Percentiles rank a stretch among this genome's conserved stretches.
Conservation (phyloP, 2,113 vertebrate genomes). For the Chauna torquata region DNA sequence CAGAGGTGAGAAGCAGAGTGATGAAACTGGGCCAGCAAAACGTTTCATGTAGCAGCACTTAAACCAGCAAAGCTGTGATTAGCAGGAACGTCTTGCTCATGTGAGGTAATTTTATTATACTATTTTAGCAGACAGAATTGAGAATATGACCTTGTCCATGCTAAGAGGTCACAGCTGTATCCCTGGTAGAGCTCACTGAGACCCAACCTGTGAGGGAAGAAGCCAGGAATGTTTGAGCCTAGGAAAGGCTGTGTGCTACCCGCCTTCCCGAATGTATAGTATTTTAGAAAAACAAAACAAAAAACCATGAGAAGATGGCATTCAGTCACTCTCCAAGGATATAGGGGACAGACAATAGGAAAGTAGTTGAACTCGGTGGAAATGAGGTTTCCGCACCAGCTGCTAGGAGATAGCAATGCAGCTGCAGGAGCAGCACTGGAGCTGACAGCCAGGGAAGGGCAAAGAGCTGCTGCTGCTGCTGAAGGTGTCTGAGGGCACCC, state of each 20-base stretch:
- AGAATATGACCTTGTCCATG: neutral
- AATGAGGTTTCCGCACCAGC: neutral
- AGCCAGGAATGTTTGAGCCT: neutral
- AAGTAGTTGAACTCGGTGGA: neutral
- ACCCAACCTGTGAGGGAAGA: neutral
- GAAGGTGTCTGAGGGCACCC: neutral
- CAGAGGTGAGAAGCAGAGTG: neutral
- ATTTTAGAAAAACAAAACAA: neutral
- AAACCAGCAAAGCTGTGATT: neutral
- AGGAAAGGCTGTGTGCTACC: accelerated
- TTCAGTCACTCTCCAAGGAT: neutral
- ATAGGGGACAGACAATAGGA: neutral
- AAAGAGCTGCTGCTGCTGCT: neutral
- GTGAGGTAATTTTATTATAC: neutral
- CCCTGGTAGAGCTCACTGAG: accelerated
- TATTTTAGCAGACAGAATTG: neutral
- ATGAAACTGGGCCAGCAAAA: neutral
- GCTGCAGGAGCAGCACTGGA: neutral
- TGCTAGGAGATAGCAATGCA: neutral
- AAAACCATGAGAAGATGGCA: accelerated
- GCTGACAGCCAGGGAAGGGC: accelerated
- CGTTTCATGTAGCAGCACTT: neutral
- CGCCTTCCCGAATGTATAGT: accelerated
- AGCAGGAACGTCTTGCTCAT: neutral
- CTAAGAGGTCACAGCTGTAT: neutral